phyloP scores from a whole-genome alignment of 2,888 invertebrate genomes.

The Drosophila fungiperda region DNA sequence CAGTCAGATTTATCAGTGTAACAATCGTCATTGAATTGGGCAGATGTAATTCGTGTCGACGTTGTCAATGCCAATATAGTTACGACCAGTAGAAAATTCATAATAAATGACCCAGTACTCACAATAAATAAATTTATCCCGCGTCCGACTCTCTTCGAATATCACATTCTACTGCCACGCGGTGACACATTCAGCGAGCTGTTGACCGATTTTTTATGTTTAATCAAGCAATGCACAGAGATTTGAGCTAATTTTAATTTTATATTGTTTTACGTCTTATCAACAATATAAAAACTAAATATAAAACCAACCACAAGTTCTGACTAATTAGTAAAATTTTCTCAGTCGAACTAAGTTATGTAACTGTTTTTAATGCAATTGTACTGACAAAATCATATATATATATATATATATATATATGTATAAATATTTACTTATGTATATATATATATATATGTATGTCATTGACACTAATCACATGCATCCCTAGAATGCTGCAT shows the following conservation, averaged over 20 bases:
- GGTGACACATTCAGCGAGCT: slow-evolving; percentile 7
- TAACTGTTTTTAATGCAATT: too few species aligned
- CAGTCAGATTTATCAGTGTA: slow-evolving; percentile 13
- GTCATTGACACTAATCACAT: too few species aligned
- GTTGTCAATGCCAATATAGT: slow-evolving; percentile 36
- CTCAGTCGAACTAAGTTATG: too few species aligned
- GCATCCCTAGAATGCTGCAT: too few species aligned
- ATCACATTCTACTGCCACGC: slow-evolving; percentile 40
- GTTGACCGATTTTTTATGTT: slow-evolving; percentile 13
- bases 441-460: too few species aligned
- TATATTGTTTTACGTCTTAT: neutral
- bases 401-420: too few species aligned
- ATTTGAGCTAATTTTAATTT: neutral
- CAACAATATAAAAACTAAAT: neutral
- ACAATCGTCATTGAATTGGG: neutral
- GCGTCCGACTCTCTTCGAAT: slow-evolving; percentile 46
- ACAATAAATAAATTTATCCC: slow-evolving; percentile 11
- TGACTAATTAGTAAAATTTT: neutral
- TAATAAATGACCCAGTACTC: slow-evolving; percentile 24
- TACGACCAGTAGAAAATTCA: slow-evolving; percentile 32
- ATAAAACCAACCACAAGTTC: neutral
- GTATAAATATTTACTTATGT: too few species aligned
- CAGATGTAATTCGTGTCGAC: neutral
- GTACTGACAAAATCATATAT: too few species aligned
- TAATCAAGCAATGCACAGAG: neutral